Evolutionary conservation across 2,797 vertebrate species (phyloP), one percentile per base, ranked within the genome.

Genomic region (Lutjanus campechanus): DNA sequence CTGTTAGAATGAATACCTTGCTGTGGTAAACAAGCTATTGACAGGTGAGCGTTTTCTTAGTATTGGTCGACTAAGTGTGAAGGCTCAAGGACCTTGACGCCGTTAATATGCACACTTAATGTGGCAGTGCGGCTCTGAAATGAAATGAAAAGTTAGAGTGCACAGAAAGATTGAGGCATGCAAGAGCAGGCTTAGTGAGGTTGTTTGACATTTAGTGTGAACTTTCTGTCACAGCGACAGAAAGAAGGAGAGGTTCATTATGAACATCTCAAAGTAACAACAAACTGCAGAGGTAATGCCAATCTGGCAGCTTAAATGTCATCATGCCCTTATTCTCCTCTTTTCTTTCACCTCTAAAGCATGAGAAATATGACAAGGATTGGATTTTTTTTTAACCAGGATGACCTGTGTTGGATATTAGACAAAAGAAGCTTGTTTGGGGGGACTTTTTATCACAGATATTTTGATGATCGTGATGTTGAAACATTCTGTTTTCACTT

Each of bases 121-220:
- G 53, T 49, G 46, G 22, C 0, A 4, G 11, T 19, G 1, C 20
- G 1, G 54, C 54, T 3, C 13, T 44, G 49, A 53, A 16, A 62
- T 71, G 2, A 63, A 69, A 83, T 11, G 22, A 47, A 58, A 79
- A 46, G 40, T 1, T 22, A 61, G 68, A 58, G 29, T 0, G 7
- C 20, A 22, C 29, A 5, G 60, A 53, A 60, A 51, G 82, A 70
- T 29, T 3, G 69, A 77, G 63, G 53, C 12, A 5, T 11, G 56
- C 12, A 1, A 46, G 29, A 47, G 41, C 20, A 10, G 40, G 49
- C 70, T 69, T 11, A 2, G 46, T 44, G 69, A 69, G 59, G 43
- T 12, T 50, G 50, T 59, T 56, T 89, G 88, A 87, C 87, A 83
- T 91, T 86, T 82, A 69, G 69, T 7, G 55, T 84, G 85, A 87